These are phyloP conservation scores for Bugulina stolonifera DNA, from an alignment of 2,888 invertebrate genomes.

Conservation along the genomic window DNA sequence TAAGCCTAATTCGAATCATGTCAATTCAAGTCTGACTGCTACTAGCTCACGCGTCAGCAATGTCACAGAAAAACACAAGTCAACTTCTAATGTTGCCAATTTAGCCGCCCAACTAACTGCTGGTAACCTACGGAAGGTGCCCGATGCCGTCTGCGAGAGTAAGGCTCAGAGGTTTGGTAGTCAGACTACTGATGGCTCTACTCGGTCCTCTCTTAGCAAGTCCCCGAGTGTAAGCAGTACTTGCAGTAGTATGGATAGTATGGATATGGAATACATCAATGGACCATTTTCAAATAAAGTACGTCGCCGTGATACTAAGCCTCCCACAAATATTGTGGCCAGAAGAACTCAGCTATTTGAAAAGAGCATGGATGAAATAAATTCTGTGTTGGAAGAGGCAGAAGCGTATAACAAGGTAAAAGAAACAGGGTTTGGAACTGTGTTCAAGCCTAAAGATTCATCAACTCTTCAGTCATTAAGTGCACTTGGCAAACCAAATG, in stretches of 20 bases:
- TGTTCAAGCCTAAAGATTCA: neutral
- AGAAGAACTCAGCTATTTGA: constrained; percentile 10
- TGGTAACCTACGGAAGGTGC: neutral
- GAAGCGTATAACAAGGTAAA: constrained; percentile 10
- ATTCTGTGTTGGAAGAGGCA: neutral
- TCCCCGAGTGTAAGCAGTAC: constrained; percentile 20
- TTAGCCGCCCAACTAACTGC: neutral
- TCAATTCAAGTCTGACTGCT: neutral
- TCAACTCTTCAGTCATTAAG: neutral
- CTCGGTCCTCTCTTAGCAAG: neutral
- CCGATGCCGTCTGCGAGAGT: neutral
- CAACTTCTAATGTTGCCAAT: neutral
- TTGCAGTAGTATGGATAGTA: constrained; percentile 24
- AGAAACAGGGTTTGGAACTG: constrained; percentile 21
- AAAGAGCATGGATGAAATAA: constrained; percentile 10
- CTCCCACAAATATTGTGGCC: constrained; percentile 1
- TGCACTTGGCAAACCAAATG: neutral
- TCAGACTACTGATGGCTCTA: neutral
- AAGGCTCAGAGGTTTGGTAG: neutral
- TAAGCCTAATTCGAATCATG: neutral
- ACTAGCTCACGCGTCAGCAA: neutral
- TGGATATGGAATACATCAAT: constrained; percentile 14
- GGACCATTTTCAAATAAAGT: neutral
- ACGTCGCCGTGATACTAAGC: constrained; percentile 14
- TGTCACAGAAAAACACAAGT: neutral